phyloP scores from a whole-genome alignment of 2,113 vertebrate genomes.

The Smithornis capensis region DNA sequence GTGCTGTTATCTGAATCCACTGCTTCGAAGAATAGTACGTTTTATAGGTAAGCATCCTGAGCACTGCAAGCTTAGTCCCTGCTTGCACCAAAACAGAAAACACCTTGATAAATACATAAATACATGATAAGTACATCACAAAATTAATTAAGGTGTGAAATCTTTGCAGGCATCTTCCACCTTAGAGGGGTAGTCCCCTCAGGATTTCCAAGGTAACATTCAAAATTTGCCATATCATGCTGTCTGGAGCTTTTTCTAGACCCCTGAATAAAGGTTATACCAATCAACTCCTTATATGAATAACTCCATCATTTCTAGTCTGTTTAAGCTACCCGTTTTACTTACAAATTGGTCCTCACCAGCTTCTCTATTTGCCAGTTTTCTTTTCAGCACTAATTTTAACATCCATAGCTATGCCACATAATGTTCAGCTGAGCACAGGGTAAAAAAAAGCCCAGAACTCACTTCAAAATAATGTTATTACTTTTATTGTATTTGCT shows the following conservation, averaged over 20 bases:
- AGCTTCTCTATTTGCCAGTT: constrained; percentile 10
- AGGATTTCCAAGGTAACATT: constrained; percentile 18
- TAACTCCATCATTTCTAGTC: constrained; percentile 24
- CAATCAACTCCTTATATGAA: constrained; percentile 10
- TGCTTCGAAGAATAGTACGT: constrained; percentile 91
- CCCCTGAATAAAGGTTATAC: neutral
- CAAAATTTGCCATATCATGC: constrained; percentile 12
- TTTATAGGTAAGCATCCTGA: constrained; percentile 86
- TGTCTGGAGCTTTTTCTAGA: constrained; percentile 18
- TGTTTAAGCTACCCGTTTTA: neutral
- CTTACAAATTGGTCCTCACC: constrained; percentile 20
- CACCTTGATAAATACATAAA: neutral
- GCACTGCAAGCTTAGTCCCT: neutral
- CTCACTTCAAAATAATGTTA: neutral
- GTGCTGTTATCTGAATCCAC: constrained; percentile 97
- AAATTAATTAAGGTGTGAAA: constrained; percentile 31
- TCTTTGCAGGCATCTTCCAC: constrained; percentile 26
- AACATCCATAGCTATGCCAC: neutral
- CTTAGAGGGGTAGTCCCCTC: constrained; percentile 18
- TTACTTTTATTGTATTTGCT: neutral
- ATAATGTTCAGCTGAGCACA: neutral
- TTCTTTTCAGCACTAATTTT: constrained; percentile 35
- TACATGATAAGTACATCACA: neutral
- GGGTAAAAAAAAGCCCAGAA: neutral
- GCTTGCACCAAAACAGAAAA: neutral